phyloP scores from a whole-genome alignment of 2,888 invertebrate genomes.

The Abrostola triplasia region DNA sequence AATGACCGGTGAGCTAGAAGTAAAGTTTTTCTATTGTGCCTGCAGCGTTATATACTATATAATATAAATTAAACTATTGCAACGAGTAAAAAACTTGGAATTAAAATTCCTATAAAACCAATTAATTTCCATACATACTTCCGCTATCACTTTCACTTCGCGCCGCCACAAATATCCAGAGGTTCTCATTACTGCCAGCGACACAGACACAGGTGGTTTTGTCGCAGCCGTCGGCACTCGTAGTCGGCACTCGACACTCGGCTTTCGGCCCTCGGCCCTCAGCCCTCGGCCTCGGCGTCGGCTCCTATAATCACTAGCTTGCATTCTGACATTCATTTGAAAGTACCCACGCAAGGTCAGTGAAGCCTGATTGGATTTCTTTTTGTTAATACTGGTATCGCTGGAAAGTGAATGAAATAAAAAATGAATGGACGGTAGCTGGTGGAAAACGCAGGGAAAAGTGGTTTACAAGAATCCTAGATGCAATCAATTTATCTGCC shows the following conservation, averaged over 20 bases:
- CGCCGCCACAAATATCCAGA: constrained; percentile 4
- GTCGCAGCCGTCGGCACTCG: constrained; percentile 4
- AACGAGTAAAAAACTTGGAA: too few relatives aligned
- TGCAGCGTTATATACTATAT: too few relatives aligned
- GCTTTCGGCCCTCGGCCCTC: background rate
- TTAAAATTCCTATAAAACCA: background rate
- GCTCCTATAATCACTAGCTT: constrained; percentile 5
- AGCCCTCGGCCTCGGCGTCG: background rate
- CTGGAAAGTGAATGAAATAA: too few relatives aligned
- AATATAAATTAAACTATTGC: too few relatives aligned
- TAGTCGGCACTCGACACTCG: constrained; percentile 6
- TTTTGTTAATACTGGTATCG: too few relatives aligned
- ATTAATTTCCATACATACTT: background rate
- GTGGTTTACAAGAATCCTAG: too few relatives aligned
- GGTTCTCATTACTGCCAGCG: constrained; percentile 27
- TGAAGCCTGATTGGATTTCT: background rate
- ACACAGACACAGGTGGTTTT: constrained; percentile 20
- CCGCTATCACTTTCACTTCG: background rate
- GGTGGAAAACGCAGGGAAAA: too few relatives aligned
- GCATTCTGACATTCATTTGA: constrained; percentile 3
- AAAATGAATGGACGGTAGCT: too few relatives aligned
- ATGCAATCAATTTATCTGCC: too few relatives aligned
- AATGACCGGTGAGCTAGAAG: too few relatives aligned
- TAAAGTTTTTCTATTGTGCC: too few relatives aligned
- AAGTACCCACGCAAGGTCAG: background rate